Evolutionary conservation across 2,888 invertebrate species (phyloP).

Genomic region (Acheta domesticus): DNA sequence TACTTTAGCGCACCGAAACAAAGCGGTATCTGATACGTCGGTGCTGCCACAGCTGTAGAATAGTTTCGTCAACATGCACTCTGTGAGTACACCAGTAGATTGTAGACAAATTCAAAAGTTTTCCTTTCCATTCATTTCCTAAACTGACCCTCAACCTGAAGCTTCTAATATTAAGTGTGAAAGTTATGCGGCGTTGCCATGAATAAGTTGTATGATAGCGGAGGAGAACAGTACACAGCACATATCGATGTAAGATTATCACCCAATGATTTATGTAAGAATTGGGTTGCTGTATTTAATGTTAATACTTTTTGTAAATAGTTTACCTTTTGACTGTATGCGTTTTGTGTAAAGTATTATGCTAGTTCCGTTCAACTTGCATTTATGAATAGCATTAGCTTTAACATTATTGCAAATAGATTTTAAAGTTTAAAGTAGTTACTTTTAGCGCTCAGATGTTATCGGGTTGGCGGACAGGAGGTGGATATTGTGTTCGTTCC

Average conservation of each 20-base stretch:
- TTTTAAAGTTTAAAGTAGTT: constrained; percentile 2
- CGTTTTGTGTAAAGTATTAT: constrained; percentile 3
- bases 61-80: background rate
- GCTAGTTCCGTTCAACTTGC: constrained; percentile 10
- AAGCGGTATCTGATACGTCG: background rate
- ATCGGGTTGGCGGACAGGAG: background rate
- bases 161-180: constrained; percentile 1
- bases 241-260: background rate
- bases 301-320: constrained; percentile 9
- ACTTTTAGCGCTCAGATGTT: constrained; percentile 2
- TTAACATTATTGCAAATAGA: background rate
- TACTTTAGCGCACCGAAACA: background rate
- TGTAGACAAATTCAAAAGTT: background rate
- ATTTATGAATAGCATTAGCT: constrained; percentile 5
- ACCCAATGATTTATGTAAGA: background rate
- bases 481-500: too few relatives aligned
- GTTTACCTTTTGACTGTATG: background rate
- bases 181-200: background rate
- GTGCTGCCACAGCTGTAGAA: background rate
- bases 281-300: constrained; percentile 1
- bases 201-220: background rate
- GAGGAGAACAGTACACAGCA: background rate
- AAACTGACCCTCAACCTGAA: background rate
- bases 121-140: background rate
- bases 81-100: background rate